phyloP scores from a whole-genome alignment of 2,797 vertebrate species.

The Hephaestus fuliginosus region DNA sequence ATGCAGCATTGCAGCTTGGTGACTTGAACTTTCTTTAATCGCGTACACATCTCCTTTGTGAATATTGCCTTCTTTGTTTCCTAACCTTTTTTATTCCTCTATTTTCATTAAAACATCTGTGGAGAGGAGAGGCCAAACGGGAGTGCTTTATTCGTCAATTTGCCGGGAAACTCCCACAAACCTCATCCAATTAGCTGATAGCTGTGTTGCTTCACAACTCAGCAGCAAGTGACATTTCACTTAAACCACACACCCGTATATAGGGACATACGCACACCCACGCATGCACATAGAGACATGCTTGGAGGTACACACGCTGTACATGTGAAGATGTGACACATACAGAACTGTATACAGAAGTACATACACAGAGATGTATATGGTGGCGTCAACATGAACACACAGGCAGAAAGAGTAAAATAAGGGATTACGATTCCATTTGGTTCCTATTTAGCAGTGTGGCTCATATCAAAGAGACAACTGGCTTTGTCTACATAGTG shows the following conservation, averaged over 20 bases:
- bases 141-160: slow-evolving; percentile 77
- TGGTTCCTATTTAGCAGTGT: slow-evolving; percentile 81
- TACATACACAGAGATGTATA: background rate
- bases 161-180: slow-evolving; percentile 73
- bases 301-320: background rate
- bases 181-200: slow-evolving; percentile 83
- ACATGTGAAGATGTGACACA: background rate
- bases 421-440: slow-evolving; percentile 89
- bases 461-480: slow-evolving; percentile 86
- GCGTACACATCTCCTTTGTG: slow-evolving; percentile 18
- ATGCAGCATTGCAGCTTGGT: slow-evolving; percentile 24
- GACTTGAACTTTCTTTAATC: slow-evolving; percentile 18
- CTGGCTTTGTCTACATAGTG: slow-evolving; percentile 81
- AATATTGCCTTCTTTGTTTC: slow-evolving; percentile 26
- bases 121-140: slow-evolving; percentile 19
- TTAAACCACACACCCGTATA: slow-evolving; percentile 21
- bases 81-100: slow-evolving; percentile 24
- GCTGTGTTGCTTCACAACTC: slow-evolving; percentile 46
- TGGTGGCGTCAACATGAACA: background rate
- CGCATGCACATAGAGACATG: background rate
- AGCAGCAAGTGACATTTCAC: slow-evolving; percentile 47
- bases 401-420: slow-evolving; percentile 32
- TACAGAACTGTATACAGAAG: background rate
- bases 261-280: background rate
- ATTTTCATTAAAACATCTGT: slow-evolving; percentile 45